Base-by-base conservation (phyloP, 1,140 invertebrate species). In the Triops cancriformis region DNA sequence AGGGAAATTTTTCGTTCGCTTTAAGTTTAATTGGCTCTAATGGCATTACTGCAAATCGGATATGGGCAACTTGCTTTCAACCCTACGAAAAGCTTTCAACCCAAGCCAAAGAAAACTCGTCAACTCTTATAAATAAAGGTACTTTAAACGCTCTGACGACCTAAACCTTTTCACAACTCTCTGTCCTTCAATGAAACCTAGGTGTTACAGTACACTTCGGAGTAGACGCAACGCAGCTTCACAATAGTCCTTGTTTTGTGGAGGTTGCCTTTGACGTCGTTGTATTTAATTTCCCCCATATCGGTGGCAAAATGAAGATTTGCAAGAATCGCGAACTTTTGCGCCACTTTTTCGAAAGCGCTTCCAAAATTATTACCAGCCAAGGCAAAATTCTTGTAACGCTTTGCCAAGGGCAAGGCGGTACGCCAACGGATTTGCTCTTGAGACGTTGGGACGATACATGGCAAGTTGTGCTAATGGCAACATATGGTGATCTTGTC, bases 271-370 rank as follows among this genome's bases (percentile, higher is more conserved):
- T 88, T 83, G 80, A 85, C 23, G 85, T 85, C 82, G 85, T 90
- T 45, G 84, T 90, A 43, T 90, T 90, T 81, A 90, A 90, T 80
- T 90, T 90, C 83, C 89, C 89, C 37, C 88, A 90, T 82, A 84
- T 87, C 73, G 88, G 88, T 74, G 88, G 89, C n/a, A 90, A 90
- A 85, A 89, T 89, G 84, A 87, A 88, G 81, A 86, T 89, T 78
- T 86, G 89, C 80, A 86, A 86, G 79, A 90, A 90, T 82, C 84
- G 89, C 77, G 82, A 86, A 42, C 82, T 90, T 2, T 81, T 90
- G 0, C 84, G 81, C 79, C 81, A 85, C 72, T 90, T 89, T 82
- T 89, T 90, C 80, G 78, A 80, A 18, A 88, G 86, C 79, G 83
- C 84, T 76, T 80, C 77, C 72, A 76, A 81, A n/a, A 79, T 86